Evolutionary conservation across 2,113 vertebrate species (phyloP), one percentile per base, ranked within the genome.

Genomic region (Romanogobio albipinnatus): DNA sequence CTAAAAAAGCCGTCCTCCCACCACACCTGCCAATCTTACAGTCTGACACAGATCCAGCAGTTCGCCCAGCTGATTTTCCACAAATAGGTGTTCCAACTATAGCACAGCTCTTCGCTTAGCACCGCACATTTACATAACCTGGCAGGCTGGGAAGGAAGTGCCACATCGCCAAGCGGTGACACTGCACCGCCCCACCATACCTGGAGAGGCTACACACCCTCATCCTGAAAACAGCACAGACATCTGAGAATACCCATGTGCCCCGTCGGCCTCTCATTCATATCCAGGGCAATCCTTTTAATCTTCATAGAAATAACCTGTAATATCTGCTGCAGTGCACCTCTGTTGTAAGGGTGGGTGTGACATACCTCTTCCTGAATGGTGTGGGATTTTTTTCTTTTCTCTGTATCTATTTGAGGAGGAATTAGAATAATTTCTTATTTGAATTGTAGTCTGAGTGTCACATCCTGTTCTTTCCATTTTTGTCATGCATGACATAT

Each of bases 31-130:
- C 80, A 76, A 26, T 81, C 83, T 82, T 89, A 89, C 88, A 92
- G 91, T 92, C 86, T 84, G 88, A 64, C 80, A 92, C 90, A 92
- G 91, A 89, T 93, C 91, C 91, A 88, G 88, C 73, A 85, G 76
- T 79, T 51, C 82, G 59, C 82, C 77, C 90, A 87, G 83, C 89
- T 91, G 92, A 91, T 86, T 86, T 82, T 89, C 89, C 89, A 84
- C 87, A 92, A 93, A 91, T 92, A 92, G 87, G 86, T 78, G 86
- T 86, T 89, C 90, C 90, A 89, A 90, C 88, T 91, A 87, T 88
- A 91, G 89, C 84, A 87, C 84, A 85, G 85, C 56, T 71, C 88
- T 86, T 83, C 56, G 83, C 89, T 89, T 86, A 88, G 84, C 85
- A 85, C 84, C 19, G 17, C 82, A 81, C 59, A 36, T 88, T 90